Base-by-base conservation (phyloP, 2,888 invertebrate genomes). In the Eumerus sabulonum region DNA sequence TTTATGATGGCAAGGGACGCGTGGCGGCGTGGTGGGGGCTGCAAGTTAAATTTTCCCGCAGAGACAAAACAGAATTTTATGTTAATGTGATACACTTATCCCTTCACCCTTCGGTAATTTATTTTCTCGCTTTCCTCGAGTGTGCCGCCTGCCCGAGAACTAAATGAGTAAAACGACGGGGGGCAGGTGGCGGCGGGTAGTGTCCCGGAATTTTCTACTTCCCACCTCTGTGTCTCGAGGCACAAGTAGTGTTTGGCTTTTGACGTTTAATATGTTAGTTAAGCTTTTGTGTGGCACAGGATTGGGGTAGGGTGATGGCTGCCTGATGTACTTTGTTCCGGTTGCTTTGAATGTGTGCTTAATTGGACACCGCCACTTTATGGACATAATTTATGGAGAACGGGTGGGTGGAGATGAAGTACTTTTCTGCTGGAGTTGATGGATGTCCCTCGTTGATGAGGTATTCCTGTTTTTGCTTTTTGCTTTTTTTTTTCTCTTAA, bases 1-100 rank as follows among this genome's bases (percentile, higher is more conserved):
- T 83, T 84, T 83, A 84, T 83, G 83, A 82, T n/a, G n/a, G 50
- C 71, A 82, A 76, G 68, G 76, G 47, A 64, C 48, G 62, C 18
- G 44, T n/a, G n/a, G n/a, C n/a, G n/a, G n/a, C n/a, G n/a, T n/a
- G 11, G 14, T 35, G 42, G 5, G 53, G 13, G 17, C 16, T 27
- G 35, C 54, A 54, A 36, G 40, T 44, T 47, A 60, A 76, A 76
- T 81, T 76, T 81, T 62, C 81, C 81, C 76, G 81, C 76, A 76
- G 81, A 76, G 81, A 81, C 81, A 81, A 48, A 81, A 57, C 70
- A 76, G 81, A 71, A 71, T 70, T 76, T 81, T 81, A 81, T 81
- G 81, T 81, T 81, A 81, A 81, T 81, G 81, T 71, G 81, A 81
- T 81, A 81, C 76, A 81, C 76, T 81, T 81, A 70, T 74, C 76